Conservation (phyloP, 1,140 invertebrate species). For the Pseudomyrmex pallidus region DNA sequence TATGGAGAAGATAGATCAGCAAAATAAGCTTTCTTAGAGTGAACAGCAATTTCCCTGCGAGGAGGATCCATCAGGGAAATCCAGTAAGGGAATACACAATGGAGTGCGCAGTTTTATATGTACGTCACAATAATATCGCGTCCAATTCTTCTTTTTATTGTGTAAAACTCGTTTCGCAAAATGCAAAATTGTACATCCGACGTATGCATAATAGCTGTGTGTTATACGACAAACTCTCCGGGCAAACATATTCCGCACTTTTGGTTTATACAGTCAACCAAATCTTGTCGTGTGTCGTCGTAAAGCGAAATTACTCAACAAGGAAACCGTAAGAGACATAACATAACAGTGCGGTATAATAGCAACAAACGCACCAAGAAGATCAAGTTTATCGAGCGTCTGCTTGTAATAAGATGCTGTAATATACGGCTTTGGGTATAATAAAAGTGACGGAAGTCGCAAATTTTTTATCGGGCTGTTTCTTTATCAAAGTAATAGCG, state of each 20-base stretch:
- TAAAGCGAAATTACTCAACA: neutral
- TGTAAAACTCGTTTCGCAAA: slow-evolving; percentile 20
- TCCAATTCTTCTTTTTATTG: slow-evolving; percentile 5
- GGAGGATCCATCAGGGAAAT: slow-evolving; percentile 33
- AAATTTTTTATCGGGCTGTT: too few species aligned
- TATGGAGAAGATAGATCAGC: slow-evolving; percentile 34
- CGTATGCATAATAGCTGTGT: neutral
- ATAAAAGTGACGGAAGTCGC: too few species aligned
- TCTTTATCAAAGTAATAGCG: too few species aligned
- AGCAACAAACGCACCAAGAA: too few species aligned
- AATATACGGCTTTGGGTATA: too few species aligned
- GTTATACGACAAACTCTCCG: neutral
- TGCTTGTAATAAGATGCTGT: too few species aligned
- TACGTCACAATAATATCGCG: slow-evolving; percentile 21
- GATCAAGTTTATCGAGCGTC: too few species aligned
- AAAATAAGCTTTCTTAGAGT: slow-evolving; percentile 42
- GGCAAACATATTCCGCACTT: neutral
- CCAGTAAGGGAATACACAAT: slow-evolving; percentile 22
- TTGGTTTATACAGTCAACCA: slow-evolving; percentile 13
- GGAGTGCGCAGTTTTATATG: neutral
- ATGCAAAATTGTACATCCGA: slow-evolving; percentile 20
- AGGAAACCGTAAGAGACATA: neutral
- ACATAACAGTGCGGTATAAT: neutral
- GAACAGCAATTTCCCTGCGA: slow-evolving; percentile 45
- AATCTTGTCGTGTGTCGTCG: neutral